Conservation (phyloP, 2,113 vertebrate species). For the Helogale parvula region DNA sequence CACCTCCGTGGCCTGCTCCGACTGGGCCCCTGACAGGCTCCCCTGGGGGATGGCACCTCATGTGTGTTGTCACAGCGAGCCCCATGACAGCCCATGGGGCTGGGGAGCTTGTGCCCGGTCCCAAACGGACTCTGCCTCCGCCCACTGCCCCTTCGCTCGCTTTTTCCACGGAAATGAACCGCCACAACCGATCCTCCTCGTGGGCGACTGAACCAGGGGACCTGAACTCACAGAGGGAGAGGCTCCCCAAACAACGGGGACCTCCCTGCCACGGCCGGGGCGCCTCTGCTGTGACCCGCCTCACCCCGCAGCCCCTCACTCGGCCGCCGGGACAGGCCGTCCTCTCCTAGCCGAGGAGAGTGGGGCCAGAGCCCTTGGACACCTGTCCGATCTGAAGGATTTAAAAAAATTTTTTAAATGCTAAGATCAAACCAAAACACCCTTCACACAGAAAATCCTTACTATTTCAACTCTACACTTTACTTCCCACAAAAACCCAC, state of each 20-base stretch:
- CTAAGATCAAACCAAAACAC: background rate
- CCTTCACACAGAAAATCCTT: background rate
- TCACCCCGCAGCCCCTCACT: background rate
- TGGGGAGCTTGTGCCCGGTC: background rate
- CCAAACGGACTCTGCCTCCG: accelerated
- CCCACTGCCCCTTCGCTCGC: background rate
- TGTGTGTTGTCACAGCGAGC: accelerated
- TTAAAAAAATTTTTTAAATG: background rate
- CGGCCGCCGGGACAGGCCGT: background rate
- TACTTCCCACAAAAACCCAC: background rate
- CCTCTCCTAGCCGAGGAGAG: background rate
- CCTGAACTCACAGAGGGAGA: accelerated
- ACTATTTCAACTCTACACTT: background rate
- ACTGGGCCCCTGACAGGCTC: background rate
- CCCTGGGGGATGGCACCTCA: background rate
- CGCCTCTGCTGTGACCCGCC: background rate
- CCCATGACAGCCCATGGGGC: background rate
- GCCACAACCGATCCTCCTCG: background rate
- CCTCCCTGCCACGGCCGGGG: background rate
- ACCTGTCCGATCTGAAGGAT: background rate
- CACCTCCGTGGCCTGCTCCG: background rate
- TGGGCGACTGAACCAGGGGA: background rate
- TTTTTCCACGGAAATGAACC: background rate
- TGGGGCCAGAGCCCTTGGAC: background rate
- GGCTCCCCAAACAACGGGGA: background rate